These are phyloP conservation scores for fruit fly (Drosophila melanogaster) DNA, from an alignment of 1,140 invertebrate genomes.

Conservation along the genomic window Release_6_plus_ISO1_MT NT_037436.4:10484001-10484500, in stretches of 20 bases:
- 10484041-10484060: conserved; percentile 11
- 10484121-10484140: conserved; percentile 19
- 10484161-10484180: conserved; percentile 10
- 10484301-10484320: neutral
- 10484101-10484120: conserved; percentile 32
- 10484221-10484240: neutral
- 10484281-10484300: neutral
- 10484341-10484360: too few relatives aligned
- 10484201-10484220: neutral
- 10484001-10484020: conserved; percentile 21
- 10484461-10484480: conserved; percentile 20
- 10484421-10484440: conserved; percentile 16
- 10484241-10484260: neutral
- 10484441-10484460: conserved; percentile 47
- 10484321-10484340: neutral
- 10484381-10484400: conserved; percentile 8
- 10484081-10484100: conserved; percentile 14
- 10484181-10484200: conserved; percentile 3
- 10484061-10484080: too few relatives aligned
- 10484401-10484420: conserved; percentile 19
- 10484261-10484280: neutral
- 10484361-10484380: too few relatives aligned
- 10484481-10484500: neutral
- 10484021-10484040: conserved; percentile 23
- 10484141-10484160: conserved; percentile 23